Conservation (phyloP, 64 coral and sea anemone genomes). For the Montipora capricornis region DNA sequence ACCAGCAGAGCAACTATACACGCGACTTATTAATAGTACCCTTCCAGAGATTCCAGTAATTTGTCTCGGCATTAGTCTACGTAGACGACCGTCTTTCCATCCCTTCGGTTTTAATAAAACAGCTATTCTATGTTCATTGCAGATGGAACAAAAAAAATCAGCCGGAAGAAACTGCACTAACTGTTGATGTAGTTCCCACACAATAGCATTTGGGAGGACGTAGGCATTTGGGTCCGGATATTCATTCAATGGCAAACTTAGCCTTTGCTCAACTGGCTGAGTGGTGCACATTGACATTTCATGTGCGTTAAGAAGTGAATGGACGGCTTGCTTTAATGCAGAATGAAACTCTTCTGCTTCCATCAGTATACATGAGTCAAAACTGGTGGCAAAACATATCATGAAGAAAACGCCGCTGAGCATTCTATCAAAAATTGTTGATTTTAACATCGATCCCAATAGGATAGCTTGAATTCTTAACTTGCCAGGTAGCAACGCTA, state of each 20-base stretch:
- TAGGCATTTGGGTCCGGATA: conserved; percentile 40
- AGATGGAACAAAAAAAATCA: conserved; percentile 23
- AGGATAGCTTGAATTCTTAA: too few relatives aligned
- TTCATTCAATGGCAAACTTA: not conserved
- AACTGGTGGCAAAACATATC: not conserved
- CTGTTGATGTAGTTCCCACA: conserved; percentile 56
- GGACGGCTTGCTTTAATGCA: not conserved
- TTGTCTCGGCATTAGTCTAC: conserved; percentile 21
- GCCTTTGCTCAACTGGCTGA: not conserved
- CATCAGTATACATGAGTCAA: not conserved
- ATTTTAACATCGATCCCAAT: too few relatives aligned
- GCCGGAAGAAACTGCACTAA: not conserved
- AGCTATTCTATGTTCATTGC: conserved; percentile 9
- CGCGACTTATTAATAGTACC: conserved; percentile 39
- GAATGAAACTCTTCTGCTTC: not conserved
- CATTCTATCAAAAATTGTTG: too few relatives aligned
- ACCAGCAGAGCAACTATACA: conserved; percentile 43
- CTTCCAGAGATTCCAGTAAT: conserved; percentile 39
- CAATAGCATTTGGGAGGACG: conserved; percentile 41
- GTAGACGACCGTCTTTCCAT: conserved; percentile 53
- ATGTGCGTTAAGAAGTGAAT: not conserved
- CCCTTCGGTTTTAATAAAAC: conserved; percentile 18
- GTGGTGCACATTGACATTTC: not conserved
- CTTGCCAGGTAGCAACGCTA: too few relatives aligned
- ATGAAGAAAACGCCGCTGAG: not conserved